phyloP scores from a whole-genome alignment of 2,888 invertebrate species.

The Agonum fuliginosum region DNA sequence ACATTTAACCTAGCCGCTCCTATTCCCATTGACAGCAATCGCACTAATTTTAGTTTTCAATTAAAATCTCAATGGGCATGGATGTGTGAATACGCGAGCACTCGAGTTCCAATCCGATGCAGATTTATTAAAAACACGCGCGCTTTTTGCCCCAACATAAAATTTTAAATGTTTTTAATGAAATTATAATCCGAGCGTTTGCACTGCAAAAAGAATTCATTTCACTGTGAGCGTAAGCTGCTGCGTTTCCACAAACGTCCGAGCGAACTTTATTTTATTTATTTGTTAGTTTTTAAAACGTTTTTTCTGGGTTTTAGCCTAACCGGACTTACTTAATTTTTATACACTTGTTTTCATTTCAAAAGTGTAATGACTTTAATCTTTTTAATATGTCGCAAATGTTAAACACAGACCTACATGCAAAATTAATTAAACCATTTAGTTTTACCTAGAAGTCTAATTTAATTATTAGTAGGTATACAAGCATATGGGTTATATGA shows the following conservation, averaged over 20 bases:
- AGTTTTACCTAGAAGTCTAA: too few species aligned
- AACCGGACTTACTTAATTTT: constrained; percentile 27
- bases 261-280: constrained; percentile 8
- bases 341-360: constrained; percentile 8
- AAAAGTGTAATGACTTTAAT: too few species aligned
- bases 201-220: constrained; percentile 51
- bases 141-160: constrained; percentile 37
- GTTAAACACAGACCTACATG: too few species aligned
- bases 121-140: constrained; percentile 48
- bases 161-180: constrained; percentile 58
- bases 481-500: too few species aligned
- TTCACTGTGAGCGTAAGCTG: constrained; percentile 21
- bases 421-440: too few species aligned
- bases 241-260: constrained; percentile 26
- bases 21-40: constrained; percentile 47
- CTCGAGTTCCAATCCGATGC: not conserved
- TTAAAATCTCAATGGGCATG: constrained; percentile 55
- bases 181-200: constrained; percentile 53
- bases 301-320: constrained; percentile 17
- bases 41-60: constrained; percentile 58
- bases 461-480: too few species aligned
- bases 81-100: constrained; percentile 15
- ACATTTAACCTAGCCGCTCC: constrained; percentile 45
- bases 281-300: constrained; percentile 30
- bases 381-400: too few species aligned